Base-by-base conservation (phyloP, 2,888 invertebrate genomes). In the Conistra vaccinii region DNA sequence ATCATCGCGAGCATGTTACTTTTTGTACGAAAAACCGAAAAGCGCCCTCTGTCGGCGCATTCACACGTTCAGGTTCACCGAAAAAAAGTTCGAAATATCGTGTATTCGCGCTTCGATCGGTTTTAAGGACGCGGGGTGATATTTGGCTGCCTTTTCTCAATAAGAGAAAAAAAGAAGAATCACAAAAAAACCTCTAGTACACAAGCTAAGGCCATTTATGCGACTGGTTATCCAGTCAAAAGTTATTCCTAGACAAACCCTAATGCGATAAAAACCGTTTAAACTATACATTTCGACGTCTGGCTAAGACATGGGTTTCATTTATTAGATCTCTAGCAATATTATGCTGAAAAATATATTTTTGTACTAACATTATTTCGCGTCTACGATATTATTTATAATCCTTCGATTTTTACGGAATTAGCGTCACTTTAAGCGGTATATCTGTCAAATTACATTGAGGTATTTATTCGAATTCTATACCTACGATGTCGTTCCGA, bases 321-420 rank as follows among this genome's bases (percentile, higher is more conserved):
- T 42, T 2, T 60, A 66, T n/a, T 69, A 69, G 83, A 72, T 71
- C 48, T 75, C 82, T 87, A 84, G 88, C 88, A 85, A 82, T 81
- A 76, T 82, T 73, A 85, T 83, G 83, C 76, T 86, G 81, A 84
- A 85, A 86, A 87, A 87, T 88, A 88, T 87, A 83, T 80, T 81
- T 86, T 87, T 83, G 83, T 87, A 87, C 85, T 81, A 88, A 82
- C 58, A 57, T 75, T 78, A 87, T 71, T 73, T 60, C 62, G 74
- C 83, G 35, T 14, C 82, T 86, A 88, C 60, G 62, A 39, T 87
- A 63, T 75, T 72, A 60, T 65, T 60, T 60, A 65, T 51, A 83
- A 55, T 65, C 69, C 58, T 55, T 35, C 17, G 45, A 39, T 63
- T 29, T 12, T 73, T 60, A 53, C 26, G 57, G 60, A 17, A 26